Evolutionary conservation across 2,888 invertebrate species (phyloP).

Genomic region (Heliconius ismenius): DNA sequence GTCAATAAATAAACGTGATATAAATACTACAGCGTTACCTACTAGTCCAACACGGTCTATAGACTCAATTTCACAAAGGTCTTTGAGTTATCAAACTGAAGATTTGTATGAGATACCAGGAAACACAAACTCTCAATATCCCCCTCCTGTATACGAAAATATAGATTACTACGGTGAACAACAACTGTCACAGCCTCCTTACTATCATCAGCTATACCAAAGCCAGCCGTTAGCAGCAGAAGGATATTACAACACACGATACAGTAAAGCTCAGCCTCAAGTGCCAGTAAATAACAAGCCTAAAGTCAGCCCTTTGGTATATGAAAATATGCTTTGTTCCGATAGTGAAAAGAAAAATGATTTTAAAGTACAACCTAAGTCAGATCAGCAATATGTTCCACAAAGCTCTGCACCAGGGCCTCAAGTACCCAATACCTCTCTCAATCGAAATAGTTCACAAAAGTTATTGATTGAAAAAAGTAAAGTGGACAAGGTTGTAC

Average conservation of each 20-base stretch:
- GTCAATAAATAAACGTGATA: conserved; percentile 71
- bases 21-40: conserved; percentile 67
- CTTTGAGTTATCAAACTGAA: conserved; percentile 75
- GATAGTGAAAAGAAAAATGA: conserved; percentile 73
- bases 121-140: conserved; percentile 67
- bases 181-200: conserved; percentile 81
- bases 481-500: conserved; percentile 79
- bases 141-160: conserved; percentile 88
- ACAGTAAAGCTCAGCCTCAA: conserved; percentile 91
- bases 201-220: conserved; percentile 83
- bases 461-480: conserved; percentile 70
- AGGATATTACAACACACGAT: conserved; percentile 79
- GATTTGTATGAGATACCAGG: conserved; percentile 76
- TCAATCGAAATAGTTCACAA: conserved; percentile 62
- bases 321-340: conserved; percentile 77
- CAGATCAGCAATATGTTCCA: conserved; percentile 70
- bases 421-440: conserved; percentile 68
- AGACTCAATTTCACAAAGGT: conserved; percentile 83
- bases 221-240: conserved; percentile 70
- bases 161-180: conserved; percentile 88
- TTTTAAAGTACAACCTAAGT: conserved; percentile 61
- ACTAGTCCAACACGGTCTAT: conserved; percentile 84
- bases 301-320: conserved; percentile 70
- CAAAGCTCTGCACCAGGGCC: conserved; percentile 73
- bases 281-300: conserved; percentile 83